phyloP scores from a whole-genome alignment of 2,888 invertebrate genomes.

The Lasioglossum malachurum region DNA sequence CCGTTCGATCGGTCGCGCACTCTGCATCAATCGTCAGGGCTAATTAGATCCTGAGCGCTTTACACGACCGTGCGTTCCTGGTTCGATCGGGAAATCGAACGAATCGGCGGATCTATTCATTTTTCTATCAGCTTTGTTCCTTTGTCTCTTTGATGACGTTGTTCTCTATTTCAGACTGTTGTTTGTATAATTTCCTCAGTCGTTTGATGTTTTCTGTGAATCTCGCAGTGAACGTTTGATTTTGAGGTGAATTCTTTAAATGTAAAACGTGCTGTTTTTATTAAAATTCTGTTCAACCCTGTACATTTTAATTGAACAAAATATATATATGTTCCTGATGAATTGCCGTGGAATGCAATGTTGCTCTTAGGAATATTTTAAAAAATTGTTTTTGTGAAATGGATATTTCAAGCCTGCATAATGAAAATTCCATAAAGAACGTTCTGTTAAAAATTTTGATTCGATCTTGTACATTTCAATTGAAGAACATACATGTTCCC shows the following conservation, averaged over 20 bases:
- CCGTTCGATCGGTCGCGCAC: conserved; percentile 22
- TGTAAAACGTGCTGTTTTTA: background rate
- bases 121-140: background rate
- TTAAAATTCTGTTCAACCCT: background rate
- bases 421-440: background rate
- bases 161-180: background rate
- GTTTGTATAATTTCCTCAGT: background rate
- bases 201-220: background rate
- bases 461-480: background rate
- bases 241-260: too few species aligned
- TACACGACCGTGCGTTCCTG: background rate
- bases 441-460: too few species aligned
- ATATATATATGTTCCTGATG: too few species aligned
- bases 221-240: background rate
- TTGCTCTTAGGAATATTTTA: too few species aligned
- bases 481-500: background rate
- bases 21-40: conserved; percentile 26
- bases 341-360: too few species aligned
- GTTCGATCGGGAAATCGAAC: background rate
- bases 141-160: background rate
- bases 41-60: conserved; percentile 31
- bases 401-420: background rate
- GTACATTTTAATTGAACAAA: background rate
- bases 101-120: background rate
- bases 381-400: background rate